These are phyloP conservation scores for Pterostichus madidus DNA, from an alignment of 2,888 invertebrate species.

Conservation along the genomic window DNA sequence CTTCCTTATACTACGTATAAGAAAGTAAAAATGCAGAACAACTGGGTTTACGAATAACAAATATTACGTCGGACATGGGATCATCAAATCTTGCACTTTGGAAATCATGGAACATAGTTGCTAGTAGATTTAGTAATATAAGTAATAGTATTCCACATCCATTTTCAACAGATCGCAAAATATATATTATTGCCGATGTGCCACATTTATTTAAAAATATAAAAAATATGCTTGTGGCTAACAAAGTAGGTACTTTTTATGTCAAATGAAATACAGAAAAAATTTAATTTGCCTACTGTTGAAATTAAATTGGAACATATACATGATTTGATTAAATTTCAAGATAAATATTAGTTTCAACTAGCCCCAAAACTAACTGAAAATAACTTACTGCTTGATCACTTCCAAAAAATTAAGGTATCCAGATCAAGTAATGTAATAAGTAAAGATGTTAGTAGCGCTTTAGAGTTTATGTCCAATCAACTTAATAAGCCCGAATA, in stretches of 20 bases:
- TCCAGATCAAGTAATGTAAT: conserved; percentile 65
- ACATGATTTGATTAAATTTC: conserved; percentile 49
- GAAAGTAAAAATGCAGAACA: no score
- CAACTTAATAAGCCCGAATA: conserved; percentile 59
- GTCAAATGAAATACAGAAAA: no score
- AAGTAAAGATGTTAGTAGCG: conserved; percentile 66
- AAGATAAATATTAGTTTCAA: conserved; percentile 52
- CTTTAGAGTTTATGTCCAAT: conserved; percentile 60
- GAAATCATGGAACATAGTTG: background rate
- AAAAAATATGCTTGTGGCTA: no score
- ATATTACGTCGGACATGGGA: no score
- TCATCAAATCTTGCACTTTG: no score
- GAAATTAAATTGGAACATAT: conserved; percentile 65
- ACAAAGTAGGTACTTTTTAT: no score
- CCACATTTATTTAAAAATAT: no score
- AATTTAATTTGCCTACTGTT: no score
- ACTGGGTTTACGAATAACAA: no score
- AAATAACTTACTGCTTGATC: conserved; percentile 36
- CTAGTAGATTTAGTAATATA: conserved; percentile 29
- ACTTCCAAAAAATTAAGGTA: conserved; percentile 68
- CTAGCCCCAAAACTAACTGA: conserved; percentile 63
- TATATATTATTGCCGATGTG: no score
- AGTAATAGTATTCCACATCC: conserved; percentile 58
- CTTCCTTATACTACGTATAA: no score
- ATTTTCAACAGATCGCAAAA: no score